phyloP scores from a whole-genome alignment of 2,888 invertebrate species.

The Melinaea marsaeus region DNA sequence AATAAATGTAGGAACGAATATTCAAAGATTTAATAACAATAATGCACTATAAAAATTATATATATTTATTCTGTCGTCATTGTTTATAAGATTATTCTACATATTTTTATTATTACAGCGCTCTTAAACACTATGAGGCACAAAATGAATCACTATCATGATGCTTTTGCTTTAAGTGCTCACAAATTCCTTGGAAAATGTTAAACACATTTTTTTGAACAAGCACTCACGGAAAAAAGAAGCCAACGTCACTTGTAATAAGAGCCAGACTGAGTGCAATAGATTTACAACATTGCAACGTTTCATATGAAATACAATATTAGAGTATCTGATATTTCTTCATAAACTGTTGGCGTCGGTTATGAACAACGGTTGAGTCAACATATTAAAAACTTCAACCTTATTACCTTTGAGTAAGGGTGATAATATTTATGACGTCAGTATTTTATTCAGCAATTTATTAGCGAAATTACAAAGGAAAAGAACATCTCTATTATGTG shows the following conservation, averaged over 20 bases:
- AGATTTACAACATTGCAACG: constrained; percentile 25
- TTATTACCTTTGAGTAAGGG: background rate
- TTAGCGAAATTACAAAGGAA: constrained; percentile 16
- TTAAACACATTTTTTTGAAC: constrained; percentile 10
- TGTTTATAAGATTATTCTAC: background rate
- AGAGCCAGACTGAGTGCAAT: constrained; percentile 9
- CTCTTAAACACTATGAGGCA: constrained; percentile 15
- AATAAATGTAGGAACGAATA: no score
- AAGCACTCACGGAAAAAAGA: constrained; percentile 11
- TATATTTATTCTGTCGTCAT: background rate
- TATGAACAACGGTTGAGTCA: constrained; percentile 18
- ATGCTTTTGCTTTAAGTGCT: constrained; percentile 15
- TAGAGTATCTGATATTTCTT: constrained; percentile 51
- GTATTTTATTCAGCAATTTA: constrained; percentile 6
- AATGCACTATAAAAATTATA: no score
- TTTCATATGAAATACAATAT: constrained; percentile 42
- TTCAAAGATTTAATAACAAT: no score
- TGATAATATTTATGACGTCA: background rate
- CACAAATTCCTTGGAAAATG: constrained; percentile 19
- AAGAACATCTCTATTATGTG: constrained; percentile 9
- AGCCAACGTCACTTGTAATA: constrained; percentile 17
- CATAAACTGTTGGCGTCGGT: constrained; percentile 49
- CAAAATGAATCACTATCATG: constrained; percentile 26
- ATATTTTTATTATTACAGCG: constrained; percentile 9
- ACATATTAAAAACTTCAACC: constrained; percentile 1